Percentiles rank a stretch among this genome's conserved stretches.
Conservation (phyloP, 2,888 invertebrate species). For the Podabrus alpinus region DNA sequence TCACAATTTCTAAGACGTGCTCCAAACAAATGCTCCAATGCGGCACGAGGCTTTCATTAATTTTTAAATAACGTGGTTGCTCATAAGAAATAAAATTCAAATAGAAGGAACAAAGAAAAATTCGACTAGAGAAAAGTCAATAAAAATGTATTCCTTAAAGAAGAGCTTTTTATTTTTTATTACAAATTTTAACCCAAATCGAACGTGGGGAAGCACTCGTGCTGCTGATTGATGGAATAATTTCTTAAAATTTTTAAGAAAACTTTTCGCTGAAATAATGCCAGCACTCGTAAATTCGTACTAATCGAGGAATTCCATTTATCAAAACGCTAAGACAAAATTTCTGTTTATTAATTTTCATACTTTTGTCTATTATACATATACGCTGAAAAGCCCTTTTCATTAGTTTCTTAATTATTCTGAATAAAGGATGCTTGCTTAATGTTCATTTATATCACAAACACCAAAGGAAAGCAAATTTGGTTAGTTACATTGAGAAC, state of each 20-base stretch:
- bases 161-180: neutral
- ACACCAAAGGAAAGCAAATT: slow-evolving; percentile 18
- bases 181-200: neutral
- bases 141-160: neutral
- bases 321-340: slow-evolving; percentile 9
- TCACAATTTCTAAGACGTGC: neutral
- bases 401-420: slow-evolving; percentile 13
- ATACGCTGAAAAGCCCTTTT: slow-evolving; percentile 14
- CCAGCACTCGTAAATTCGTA: too few species aligned
- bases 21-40: neutral
- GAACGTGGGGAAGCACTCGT: neutral
- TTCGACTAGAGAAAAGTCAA: neutral
- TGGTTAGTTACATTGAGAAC: slow-evolving; percentile 19
- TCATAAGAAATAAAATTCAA: neutral
- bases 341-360: slow-evolving; percentile 7
- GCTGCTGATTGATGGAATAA: neutral
- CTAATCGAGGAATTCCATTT: neutral
- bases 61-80: neutral
- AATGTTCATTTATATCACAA: slow-evolving; percentile 17
- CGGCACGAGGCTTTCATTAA: neutral
- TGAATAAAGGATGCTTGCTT: slow-evolving; percentile 17
- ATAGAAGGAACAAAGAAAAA: neutral
- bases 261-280: too few species aligned
- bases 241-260: too few species aligned
- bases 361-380: neutral